These are phyloP conservation scores for Plectrocnemia conspersa DNA, from an alignment of 1,140 invertebrate species.

Conservation along the genomic window DNA sequence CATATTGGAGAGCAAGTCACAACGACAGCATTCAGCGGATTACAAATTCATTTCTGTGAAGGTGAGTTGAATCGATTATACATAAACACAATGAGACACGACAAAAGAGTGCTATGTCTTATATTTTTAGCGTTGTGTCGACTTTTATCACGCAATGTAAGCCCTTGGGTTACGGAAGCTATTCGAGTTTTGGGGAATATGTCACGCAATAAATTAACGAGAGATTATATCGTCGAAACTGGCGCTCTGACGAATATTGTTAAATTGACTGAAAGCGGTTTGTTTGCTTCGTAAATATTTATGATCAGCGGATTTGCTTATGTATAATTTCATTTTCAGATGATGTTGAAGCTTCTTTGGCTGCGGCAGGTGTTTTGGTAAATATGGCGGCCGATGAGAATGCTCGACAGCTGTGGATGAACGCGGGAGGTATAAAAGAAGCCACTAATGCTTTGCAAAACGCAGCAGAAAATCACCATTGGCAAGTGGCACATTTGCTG, in stretches of 20 bases:
- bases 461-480: constrained; percentile 18
- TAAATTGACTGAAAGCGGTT: constrained; percentile 25
- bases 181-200: constrained; percentile 44
- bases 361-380: constrained; percentile 29
- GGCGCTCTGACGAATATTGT: constrained; percentile 26
- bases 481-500: constrained; percentile 23
- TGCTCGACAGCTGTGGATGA: constrained; percentile 20
- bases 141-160: constrained; percentile 15
- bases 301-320: neutral
- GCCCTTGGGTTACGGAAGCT: constrained; percentile 37
- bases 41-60: constrained; percentile 42
- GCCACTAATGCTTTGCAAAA: constrained; percentile 8
- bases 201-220: constrained; percentile 40
- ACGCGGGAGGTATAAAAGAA: constrained; percentile 10
- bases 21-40: constrained; percentile 37
- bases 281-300: constrained; percentile 3
- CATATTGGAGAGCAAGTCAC: constrained; percentile 38
- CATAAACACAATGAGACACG: neutral
- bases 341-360: constrained; percentile 24
- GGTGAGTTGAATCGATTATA: constrained; percentile 32
- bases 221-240: constrained; percentile 35
- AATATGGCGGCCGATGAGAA: constrained; percentile 30
- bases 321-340: constrained; percentile 17
- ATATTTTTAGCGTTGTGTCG: constrained; percentile 27
- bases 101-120: neutral